Percentiles rank a stretch among this genome's conserved stretches.
Conservation (phyloP, 2,797 vertebrate genomes). For the Manis javanica region DNA sequence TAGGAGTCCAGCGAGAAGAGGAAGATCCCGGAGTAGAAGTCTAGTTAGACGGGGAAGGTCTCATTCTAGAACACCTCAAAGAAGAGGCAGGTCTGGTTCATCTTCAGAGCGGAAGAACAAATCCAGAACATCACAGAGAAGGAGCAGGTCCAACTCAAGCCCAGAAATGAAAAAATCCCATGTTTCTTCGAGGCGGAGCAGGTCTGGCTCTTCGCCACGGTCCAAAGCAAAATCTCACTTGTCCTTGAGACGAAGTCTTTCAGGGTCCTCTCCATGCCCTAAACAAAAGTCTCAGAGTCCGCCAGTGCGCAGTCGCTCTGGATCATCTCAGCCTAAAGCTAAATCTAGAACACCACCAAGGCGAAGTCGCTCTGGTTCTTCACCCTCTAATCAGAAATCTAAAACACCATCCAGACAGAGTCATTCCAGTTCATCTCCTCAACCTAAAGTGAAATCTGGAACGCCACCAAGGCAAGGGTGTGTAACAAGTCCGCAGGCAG, state of each 20-base stretch:
- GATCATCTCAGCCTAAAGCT: slow-evolving; percentile 74
- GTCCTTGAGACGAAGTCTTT: slow-evolving; percentile 81
- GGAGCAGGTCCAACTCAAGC: slow-evolving; percentile 82
- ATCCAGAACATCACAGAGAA: slow-evolving; percentile 79
- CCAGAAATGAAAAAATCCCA: slow-evolving; percentile 79
- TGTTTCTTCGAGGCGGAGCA: slow-evolving; percentile 78
- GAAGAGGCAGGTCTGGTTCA: slow-evolving; percentile 82
- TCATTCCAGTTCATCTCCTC: slow-evolving; percentile 76
- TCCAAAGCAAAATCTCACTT: slow-evolving; percentile 79
- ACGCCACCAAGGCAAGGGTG: slow-evolving; percentile 72
- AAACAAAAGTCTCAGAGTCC: slow-evolving; percentile 81
- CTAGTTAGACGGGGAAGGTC: slow-evolving; percentile 80
- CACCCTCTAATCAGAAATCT: slow-evolving; percentile 73
- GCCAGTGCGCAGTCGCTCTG: slow-evolving; percentile 80
- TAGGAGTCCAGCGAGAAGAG: slow-evolving; percentile 78
- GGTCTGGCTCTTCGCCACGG: slow-evolving; percentile 80
- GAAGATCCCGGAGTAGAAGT: slow-evolving; percentile 81
- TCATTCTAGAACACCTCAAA: slow-evolving; percentile 82
- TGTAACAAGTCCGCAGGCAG: slow-evolving; percentile 61
- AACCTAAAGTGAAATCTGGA: slow-evolving; percentile 72
- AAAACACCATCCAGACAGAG: slow-evolving; percentile 74
- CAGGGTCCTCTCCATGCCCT: slow-evolving; percentile 78
- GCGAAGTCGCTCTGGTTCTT: slow-evolving; percentile 78
- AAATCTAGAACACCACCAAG: slow-evolving; percentile 74
- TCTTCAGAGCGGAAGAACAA: slow-evolving; percentile 82